Conservation (phyloP, 2,113 vertebrate genomes). For the Gallinago media region DNA sequence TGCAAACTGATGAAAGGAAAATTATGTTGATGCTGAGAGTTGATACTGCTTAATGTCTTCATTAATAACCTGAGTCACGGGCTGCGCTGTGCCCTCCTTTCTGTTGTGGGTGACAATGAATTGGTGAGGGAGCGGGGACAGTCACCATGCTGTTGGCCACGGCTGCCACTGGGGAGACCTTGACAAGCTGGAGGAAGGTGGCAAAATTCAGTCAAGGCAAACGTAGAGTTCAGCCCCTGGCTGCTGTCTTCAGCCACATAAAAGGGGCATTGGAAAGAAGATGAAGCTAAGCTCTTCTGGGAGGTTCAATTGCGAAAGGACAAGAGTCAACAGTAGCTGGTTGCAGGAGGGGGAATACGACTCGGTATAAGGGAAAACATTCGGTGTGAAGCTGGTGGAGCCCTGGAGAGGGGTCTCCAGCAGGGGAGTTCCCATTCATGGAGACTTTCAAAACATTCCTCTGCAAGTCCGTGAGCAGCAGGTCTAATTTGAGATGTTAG, state of each 20-base stretch:
- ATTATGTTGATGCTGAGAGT: slow-evolving; percentile 64
- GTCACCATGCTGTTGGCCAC: background rate
- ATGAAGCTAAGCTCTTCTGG: background rate
- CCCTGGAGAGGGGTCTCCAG: background rate
- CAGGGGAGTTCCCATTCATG: background rate
- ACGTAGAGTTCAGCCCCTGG: background rate
- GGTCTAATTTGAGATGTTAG: background rate
- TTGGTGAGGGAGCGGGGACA: background rate
- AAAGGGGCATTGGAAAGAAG: background rate
- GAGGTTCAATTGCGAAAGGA: background rate
- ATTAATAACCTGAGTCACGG: slow-evolving; percentile 52
- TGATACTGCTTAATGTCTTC: slow-evolving; percentile 46
- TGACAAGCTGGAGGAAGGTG: background rate
- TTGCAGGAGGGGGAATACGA: background rate
- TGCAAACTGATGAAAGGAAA: slow-evolving; percentile 40
- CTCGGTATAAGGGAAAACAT: background rate
- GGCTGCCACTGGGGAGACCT: background rate
- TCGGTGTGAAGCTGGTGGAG: background rate
- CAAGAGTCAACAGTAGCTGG: background rate
- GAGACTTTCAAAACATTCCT: background rate
- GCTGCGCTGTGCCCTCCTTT: background rate
- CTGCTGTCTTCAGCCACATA: background rate
- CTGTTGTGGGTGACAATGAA: background rate
- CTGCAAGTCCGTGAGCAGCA: background rate
- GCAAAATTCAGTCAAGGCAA: background rate